Base-by-base conservation (phyloP, 2,113 vertebrate genomes). In the Paramisgurnus dabryanus region DNA sequence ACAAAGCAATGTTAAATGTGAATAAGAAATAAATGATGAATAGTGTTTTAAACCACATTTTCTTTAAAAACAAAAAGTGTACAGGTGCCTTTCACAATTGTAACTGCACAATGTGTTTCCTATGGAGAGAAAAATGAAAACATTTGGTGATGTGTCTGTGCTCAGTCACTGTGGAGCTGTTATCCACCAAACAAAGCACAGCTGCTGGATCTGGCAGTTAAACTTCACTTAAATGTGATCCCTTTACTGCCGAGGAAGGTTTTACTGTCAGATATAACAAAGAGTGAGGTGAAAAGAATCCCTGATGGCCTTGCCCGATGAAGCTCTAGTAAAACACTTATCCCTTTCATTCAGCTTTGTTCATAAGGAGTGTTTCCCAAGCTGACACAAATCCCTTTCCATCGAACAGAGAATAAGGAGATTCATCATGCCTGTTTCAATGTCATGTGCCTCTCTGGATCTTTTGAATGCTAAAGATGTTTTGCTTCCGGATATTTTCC, bases 231-330 rank as follows among this genome's bases (percentile, higher is more conserved):
- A 22, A 55, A 65, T 47, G 40, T 40, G 71, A 74, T 76, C 74
- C 27, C 9, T 47, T 66, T 45, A 13, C 17, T 40, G 45, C 61
- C 5, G 61, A 53, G 61, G 60, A 76, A 64, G 74, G 60, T 65
- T 76, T 76, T 76, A 55, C 74, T 76, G 61, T 65, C 74, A 76
- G 27, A 66, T 76, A 76, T 53, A 64, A 76, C 74, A 53, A 76
- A 76, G 61, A 41, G 47, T 55, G 45, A 40, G 47, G 74, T 66
- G 63, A 76, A 66, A 75, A 66, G 45, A 65, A 66, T 18, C 27
- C 13, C 61, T 40, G 45, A 74, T 45, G n/a, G 22, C 47, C 41
- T 6, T 12, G 7, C 58, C 27, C 27, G 27, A 34, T 12, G 18
- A 27, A 40, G 34, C 74, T 76, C 15, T 11, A 40, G 18, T 10